These are phyloP conservation scores for Tenebrio molitor DNA, from an alignment of 1,140 invertebrate genomes.

Conservation along the genomic window DNA sequence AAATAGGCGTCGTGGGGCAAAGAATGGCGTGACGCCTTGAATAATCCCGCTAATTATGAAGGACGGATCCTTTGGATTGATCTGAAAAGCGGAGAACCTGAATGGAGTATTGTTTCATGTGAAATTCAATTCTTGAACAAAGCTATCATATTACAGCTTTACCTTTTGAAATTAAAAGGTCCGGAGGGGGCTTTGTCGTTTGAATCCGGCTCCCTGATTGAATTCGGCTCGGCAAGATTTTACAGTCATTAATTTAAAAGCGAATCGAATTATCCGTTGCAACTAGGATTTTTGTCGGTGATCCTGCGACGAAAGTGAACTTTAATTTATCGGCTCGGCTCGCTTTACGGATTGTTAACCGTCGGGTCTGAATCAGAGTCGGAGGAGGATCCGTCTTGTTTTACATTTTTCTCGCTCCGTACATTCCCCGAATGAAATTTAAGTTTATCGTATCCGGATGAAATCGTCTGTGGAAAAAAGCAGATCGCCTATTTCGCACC, in stretches of 20 bases:
- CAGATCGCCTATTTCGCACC: slow-evolving; percentile 3
- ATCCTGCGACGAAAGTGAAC: slow-evolving; percentile 8
- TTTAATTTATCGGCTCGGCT: slow-evolving; percentile 31
- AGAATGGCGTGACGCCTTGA: slow-evolving; percentile 15
- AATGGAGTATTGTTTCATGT: slow-evolving; percentile 43
- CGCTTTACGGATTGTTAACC: slow-evolving; percentile 23
- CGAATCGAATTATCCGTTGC: slow-evolving; percentile 39
- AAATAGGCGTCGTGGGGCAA: slow-evolving; percentile 5
- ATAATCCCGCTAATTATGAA: slow-evolving; percentile 31
- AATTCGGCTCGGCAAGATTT: slow-evolving; percentile 40
- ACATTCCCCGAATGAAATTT: too few relatives aligned
- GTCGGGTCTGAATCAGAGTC: neutral
- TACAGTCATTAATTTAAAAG: slow-evolving; percentile 42
- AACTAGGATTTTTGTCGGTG: neutral
- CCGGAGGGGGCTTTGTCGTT: slow-evolving; percentile 39
- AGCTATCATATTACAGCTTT: slow-evolving; percentile 45
- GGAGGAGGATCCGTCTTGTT: neutral
- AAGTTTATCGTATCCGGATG: slow-evolving; percentile 11
- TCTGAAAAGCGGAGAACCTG: slow-evolving; percentile 36
- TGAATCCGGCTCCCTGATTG: slow-evolving; percentile 42
- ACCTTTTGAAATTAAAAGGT: slow-evolving; percentile 46
- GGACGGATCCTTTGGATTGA: slow-evolving; percentile 39
- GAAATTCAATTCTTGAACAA: slow-evolving; percentile 46
- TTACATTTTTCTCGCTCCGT: neutral
- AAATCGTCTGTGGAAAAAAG: slow-evolving; percentile 7